phyloP scores from a whole-genome alignment of 1,140 invertebrate species.

The Drosophila prosaltans region DNA sequence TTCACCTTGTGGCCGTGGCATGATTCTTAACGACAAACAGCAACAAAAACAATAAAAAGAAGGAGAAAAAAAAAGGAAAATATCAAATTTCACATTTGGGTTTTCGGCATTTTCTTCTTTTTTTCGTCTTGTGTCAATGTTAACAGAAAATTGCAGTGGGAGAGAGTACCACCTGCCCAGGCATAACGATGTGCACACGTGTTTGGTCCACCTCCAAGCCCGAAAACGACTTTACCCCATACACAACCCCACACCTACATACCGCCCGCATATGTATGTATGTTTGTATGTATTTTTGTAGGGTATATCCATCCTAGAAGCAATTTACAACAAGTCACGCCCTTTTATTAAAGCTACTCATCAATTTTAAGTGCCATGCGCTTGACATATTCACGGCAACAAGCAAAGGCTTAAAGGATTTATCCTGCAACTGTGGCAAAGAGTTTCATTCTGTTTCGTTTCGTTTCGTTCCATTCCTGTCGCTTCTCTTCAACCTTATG shows the following conservation, averaged over 20 bases:
- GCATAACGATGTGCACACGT: conserved; percentile 19
- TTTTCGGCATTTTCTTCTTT: conserved; percentile 34
- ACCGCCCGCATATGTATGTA: too few relatives aligned
- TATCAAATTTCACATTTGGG: conserved; percentile 44
- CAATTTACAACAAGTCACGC: conserved; percentile 35
- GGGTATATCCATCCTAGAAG: conserved; percentile 12
- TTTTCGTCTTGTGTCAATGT: conserved; percentile 13
- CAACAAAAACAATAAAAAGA: background rate
- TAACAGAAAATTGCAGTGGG: conserved; percentile 26
- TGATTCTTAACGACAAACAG: conserved; percentile 10
- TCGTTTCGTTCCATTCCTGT: background rate
- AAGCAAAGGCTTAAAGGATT: conserved; percentile 28
- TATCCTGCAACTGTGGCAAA: conserved; percentile 14
- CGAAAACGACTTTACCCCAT: background rate
- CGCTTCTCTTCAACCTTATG: background rate
- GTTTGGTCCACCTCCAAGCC: background rate
- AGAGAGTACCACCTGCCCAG: conserved; percentile 17
- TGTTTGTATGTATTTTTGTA: too few relatives aligned
- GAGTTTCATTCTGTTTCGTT: background rate
- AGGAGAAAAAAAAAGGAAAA: conserved; percentile 18
- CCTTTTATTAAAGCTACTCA: conserved; percentile 36
- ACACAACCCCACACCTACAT: background rate
- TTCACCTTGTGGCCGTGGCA: conserved; percentile 14
- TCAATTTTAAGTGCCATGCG: conserved; percentile 30
- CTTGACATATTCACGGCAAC: conserved; percentile 33